Evolutionary conservation across 2,797 vertebrate genomes (phyloP).

Genomic region (Oreochromis mossambicus): DNA sequence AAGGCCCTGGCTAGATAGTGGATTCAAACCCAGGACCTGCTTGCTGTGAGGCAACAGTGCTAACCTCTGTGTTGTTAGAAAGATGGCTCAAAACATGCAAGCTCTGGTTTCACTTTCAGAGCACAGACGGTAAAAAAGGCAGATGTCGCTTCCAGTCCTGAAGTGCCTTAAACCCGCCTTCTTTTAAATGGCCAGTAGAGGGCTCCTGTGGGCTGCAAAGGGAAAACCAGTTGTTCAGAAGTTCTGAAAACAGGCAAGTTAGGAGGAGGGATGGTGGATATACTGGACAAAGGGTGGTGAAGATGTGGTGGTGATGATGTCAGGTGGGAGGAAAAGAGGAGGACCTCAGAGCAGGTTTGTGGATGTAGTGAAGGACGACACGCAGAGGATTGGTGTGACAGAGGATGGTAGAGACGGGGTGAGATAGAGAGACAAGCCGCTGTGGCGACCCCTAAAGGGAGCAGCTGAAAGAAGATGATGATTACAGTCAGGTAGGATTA

Average conservation of each 20-base stretch:
- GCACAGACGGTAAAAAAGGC: too few species aligned
- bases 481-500: not conserved
- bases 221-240: not conserved
- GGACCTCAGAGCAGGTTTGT: not conserved
- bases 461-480: not conserved
- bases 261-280: accelerated
- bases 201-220: not conserved
- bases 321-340: not conserved
- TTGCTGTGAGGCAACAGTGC: not conserved
- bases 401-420: not conserved
- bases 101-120: too few species aligned
- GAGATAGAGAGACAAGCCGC: not conserved
- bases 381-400: not conserved
- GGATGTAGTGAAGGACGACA: not conserved
- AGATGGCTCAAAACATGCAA: not conserved
- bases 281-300: not conserved
- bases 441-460: not conserved
- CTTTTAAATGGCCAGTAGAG: not conserved
- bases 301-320: not conserved
- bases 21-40: not conserved
- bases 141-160: too few species aligned
- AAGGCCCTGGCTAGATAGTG: not conserved
- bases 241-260: not conserved
- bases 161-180: accelerated
- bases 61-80: not conserved